Conservation (phyloP, 1,140 invertebrate species). For the Magallana angulata region DNA sequence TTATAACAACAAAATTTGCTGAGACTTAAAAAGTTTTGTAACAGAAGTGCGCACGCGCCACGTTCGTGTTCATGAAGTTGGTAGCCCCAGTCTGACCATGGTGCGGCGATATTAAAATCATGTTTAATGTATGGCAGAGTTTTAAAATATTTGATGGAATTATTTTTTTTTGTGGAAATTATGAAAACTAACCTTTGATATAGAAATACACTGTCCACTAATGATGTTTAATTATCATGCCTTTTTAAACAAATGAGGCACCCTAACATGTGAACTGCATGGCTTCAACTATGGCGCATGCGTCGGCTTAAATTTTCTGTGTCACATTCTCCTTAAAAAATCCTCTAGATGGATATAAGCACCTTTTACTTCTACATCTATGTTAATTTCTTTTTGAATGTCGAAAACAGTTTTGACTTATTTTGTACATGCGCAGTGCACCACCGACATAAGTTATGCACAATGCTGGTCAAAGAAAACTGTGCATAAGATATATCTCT, state of each 20-base stretch:
- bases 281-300: conserved; percentile 24
- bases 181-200: conserved; percentile 18
- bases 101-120: conserved; percentile 2
- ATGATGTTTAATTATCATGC: conserved; percentile 16
- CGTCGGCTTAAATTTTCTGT: background rate
- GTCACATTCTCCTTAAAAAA: conserved; percentile 34
- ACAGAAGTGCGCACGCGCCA: conserved; percentile 30
- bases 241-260: conserved; percentile 27
- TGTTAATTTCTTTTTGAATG: conserved; percentile 38
- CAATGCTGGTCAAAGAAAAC: conserved; percentile 27
- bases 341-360: conserved; percentile 16
- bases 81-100: conserved; percentile 31
- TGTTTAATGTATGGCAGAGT: no score
- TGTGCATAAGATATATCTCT: background rate
- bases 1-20: background rate
- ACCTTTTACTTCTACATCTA: conserved; percentile 37
- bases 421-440: conserved; percentile 26
- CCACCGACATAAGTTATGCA: conserved; percentile 25
- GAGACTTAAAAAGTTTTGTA: background rate
- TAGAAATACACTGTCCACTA: conserved; percentile 12
- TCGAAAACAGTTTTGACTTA: conserved; percentile 28
- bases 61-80: conserved; percentile 33
- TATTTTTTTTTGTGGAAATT: no score
- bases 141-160: no score
- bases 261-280: conserved; percentile 19